Evolutionary conservation across 1,140 invertebrate genomes (phyloP).

Genomic region (Brachionus rubens): DNA sequence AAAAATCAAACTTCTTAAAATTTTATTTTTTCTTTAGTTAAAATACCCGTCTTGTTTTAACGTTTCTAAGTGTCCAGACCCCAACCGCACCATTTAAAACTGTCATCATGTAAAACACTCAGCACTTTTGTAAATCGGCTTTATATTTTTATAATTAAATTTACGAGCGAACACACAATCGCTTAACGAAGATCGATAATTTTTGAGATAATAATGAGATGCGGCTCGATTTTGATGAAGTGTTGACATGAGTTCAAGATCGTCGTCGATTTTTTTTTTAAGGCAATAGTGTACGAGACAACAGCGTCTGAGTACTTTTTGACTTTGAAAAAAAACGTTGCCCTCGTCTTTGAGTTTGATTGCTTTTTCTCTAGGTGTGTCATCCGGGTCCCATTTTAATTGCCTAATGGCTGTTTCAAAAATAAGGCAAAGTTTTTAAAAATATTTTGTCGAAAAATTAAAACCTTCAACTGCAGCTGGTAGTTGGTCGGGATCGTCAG

Average conservation of each 20-base stretch:
- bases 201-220: constrained; percentile 22
- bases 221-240: constrained; percentile 28
- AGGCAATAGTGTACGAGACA: constrained; percentile 18
- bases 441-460: background rate
- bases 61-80: constrained; percentile 62
- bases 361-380: constrained; percentile 41
- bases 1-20: constrained; percentile 1
- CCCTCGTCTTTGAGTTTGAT: constrained; percentile 45
- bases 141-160: constrained; percentile 73
- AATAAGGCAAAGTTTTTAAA: background rate
- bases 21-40: background rate
- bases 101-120: constrained; percentile 70
- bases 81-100: constrained; percentile 70
- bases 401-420: constrained; percentile 35
- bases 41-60: constrained; percentile 66
- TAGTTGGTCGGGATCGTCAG: constrained; percentile 16
- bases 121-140: constrained; percentile 72
- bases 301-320: constrained; percentile 40
- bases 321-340: constrained; percentile 23
- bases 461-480: constrained; percentile 37
- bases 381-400: constrained; percentile 45
- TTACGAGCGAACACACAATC: constrained; percentile 75
- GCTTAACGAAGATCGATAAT: constrained; percentile 63
- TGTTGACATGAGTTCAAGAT: background rate
- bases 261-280: constrained; percentile 19